A percentile compares a stretch with the other conserved stretches of the same genome.
Conservation (phyloP, 64 coral and sea anemone species). For the Catalaphyllia jardinei region DNA sequence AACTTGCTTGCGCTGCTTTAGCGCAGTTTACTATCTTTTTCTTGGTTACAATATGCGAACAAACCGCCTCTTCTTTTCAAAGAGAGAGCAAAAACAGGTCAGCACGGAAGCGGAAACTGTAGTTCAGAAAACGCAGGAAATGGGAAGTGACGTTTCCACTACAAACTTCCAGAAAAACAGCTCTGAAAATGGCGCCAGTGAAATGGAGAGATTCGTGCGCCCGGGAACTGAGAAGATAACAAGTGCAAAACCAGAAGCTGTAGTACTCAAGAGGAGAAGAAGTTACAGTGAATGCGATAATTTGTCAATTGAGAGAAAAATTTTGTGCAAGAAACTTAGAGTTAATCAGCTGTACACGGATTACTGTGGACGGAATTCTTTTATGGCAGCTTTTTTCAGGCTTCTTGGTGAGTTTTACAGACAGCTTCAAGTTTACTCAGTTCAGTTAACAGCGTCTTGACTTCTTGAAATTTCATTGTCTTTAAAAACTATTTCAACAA, state of each 20-base stretch:
- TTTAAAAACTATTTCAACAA: neutral
- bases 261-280: slow-evolving; percentile 13
- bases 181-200: slow-evolving; percentile 12
- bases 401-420: slow-evolving; percentile 70
- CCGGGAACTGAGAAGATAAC: slow-evolving; percentile 26
- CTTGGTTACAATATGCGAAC: slow-evolving; percentile 18
- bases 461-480: too few relatives aligned
- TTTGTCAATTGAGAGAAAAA: neutral
- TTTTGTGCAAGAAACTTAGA: slow-evolving; percentile 69
- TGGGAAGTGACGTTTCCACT: slow-evolving; percentile 33
- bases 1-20: slow-evolving; percentile 10
- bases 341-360: slow-evolving; percentile 78
- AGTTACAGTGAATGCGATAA: slow-evolving; percentile 39
- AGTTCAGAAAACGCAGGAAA: neutral
- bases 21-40: slow-evolving; percentile 3
- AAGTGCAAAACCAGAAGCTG: slow-evolving; percentile 18
- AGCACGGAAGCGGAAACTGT: neutral
- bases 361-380: slow-evolving; percentile 78
- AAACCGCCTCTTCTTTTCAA: neutral
- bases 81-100: neutral
- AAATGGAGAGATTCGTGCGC: neutral
- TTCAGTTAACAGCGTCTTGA: neutral
- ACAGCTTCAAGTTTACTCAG: neutral
- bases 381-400: slow-evolving; percentile 94
- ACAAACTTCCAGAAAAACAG: neutral